Evolutionary conservation across 2,113 vertebrate genomes (phyloP).

Genomic region (Panthera uncia): DNA sequence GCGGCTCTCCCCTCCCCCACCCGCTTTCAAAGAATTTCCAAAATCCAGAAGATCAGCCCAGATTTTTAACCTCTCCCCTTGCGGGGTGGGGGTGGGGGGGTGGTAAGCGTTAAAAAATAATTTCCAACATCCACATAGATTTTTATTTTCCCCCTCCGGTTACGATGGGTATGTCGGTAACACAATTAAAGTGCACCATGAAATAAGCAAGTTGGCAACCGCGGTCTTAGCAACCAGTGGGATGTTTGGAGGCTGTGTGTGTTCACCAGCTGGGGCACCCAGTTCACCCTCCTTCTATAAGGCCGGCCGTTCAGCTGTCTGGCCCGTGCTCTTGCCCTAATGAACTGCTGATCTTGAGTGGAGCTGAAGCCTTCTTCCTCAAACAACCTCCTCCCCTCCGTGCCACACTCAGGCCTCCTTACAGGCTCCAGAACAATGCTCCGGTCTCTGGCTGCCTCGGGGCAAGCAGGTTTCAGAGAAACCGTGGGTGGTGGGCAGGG

Average conservation of each 20-base stretch:
- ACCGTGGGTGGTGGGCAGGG: rapidly evolving
- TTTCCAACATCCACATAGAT: slow-evolving; percentile 80
- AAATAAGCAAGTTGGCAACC: slow-evolving; percentile 65
- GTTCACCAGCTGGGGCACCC: not conserved
- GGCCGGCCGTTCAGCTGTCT: slow-evolving; percentile 16
- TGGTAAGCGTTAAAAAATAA: slow-evolving; percentile 71
- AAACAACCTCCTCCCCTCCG: not conserved
- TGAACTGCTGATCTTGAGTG: not conserved
- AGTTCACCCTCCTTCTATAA: not conserved
- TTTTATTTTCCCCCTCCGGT: slow-evolving; percentile 70
- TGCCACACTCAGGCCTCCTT: not conserved
- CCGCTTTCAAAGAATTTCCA: slow-evolving; percentile 23
- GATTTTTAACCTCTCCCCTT: not conserved
- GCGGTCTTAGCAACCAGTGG: slow-evolving; percentile 67
- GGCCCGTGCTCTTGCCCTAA: not conserved
- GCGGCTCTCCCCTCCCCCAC: not conserved
- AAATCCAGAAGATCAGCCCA: slow-evolving; percentile 32
- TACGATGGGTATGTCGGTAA: slow-evolving; percentile 76
- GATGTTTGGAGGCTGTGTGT: slow-evolving; percentile 42
- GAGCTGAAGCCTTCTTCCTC: not conserved
- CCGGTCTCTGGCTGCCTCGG: not conserved
- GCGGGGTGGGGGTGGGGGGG: not conserved
- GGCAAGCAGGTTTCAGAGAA: not conserved
- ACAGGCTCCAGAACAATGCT: not conserved
- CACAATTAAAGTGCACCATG: slow-evolving; percentile 74